A percentile compares a stretch with the other conserved stretches of the same genome.
Evolutionary conservation across 2,888 invertebrate species (phyloP).

Genomic region (Fragum whitleyi): DNA sequence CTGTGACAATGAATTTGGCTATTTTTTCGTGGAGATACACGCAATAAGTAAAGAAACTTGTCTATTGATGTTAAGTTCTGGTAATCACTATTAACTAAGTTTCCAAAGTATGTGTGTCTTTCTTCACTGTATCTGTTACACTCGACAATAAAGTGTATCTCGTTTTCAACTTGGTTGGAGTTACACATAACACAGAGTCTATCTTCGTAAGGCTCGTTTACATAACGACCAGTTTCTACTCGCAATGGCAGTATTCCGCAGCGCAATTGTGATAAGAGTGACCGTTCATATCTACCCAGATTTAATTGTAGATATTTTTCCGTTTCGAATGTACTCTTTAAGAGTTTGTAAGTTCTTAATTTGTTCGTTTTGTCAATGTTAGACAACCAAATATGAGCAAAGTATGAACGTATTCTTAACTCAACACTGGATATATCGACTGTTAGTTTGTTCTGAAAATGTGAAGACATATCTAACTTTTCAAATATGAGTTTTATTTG

Average conservation of each 20-base stretch:
- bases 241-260: conserved; percentile 39
- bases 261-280: conserved; percentile 33
- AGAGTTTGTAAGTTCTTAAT: conserved; percentile 28
- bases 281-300: conserved; percentile 20
- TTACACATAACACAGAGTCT: conserved; percentile 39
- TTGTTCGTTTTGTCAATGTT: conserved; percentile 6
- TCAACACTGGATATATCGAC: background rate
- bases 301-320: conserved; percentile 19
- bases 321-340: conserved; percentile 8
- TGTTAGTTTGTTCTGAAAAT: conserved; percentile 3
- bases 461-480: background rate
- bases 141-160: conserved; percentile 25
- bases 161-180: conserved; percentile 21
- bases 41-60: too few relatives aligned
- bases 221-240: conserved; percentile 39
- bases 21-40: background rate
- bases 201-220: conserved; percentile 19
- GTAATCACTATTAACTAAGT: background rate
- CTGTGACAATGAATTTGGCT: conserved; percentile 1
- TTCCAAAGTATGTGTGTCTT: conserved; percentile 4
- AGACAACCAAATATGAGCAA: background rate
- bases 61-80: conserved; percentile 32
- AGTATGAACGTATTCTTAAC: background rate
- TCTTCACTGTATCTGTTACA: conserved; percentile 25
- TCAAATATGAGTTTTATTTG: conserved; percentile 8